Evolutionary conservation across 2,888 invertebrate genomes (phyloP).

Genomic region (Adineta ricciae): DNA sequence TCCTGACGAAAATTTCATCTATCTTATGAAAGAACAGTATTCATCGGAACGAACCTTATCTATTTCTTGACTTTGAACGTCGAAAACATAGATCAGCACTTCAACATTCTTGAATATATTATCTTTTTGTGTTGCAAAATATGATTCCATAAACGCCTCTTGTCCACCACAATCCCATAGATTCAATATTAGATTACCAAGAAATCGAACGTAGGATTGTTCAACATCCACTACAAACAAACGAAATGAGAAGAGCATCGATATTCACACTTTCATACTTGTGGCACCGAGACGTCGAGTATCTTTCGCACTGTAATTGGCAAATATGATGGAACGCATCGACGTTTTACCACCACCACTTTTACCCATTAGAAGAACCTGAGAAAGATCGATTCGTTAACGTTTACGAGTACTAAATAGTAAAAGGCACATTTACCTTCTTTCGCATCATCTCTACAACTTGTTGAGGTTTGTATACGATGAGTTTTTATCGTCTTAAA

Average conservation of each 20-base stretch:
- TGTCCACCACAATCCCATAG: slow-evolving; percentile 98
- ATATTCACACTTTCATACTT: slow-evolving; percentile 59
- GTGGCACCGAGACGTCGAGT: slow-evolving; percentile 91
- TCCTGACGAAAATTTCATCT: too few species aligned
- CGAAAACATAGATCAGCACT: slow-evolving; percentile 95
- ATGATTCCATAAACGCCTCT: slow-evolving; percentile 99
- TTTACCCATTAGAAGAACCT: slow-evolving; percentile 98
- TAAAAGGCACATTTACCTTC: too few species aligned
- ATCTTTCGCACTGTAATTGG: slow-evolving; percentile 96
- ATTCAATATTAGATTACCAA: slow-evolving; percentile 92
- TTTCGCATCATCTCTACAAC: not conserved
- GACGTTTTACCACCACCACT: slow-evolving; percentile 98
- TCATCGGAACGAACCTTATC: slow-evolving; percentile 63
- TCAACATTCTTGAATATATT: slow-evolving; percentile 97
- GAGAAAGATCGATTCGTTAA: not conserved
- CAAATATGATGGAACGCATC: slow-evolving; percentile 98
- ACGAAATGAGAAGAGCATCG: not conserved
- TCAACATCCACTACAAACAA: slow-evolving; percentile 87
- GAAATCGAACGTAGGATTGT: slow-evolving; percentile 93
- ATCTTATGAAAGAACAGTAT: too few species aligned
- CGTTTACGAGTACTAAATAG: too few species aligned
- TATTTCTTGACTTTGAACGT: slow-evolving; percentile 90
- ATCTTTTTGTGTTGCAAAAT: slow-evolving; percentile 91
- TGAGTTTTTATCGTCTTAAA: not conserved
- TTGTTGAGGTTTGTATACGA: not conserved